These are phyloP conservation scores for Agonopterix heracliana DNA, from an alignment of 2,888 invertebrate genomes.

Conservation along the genomic window DNA sequence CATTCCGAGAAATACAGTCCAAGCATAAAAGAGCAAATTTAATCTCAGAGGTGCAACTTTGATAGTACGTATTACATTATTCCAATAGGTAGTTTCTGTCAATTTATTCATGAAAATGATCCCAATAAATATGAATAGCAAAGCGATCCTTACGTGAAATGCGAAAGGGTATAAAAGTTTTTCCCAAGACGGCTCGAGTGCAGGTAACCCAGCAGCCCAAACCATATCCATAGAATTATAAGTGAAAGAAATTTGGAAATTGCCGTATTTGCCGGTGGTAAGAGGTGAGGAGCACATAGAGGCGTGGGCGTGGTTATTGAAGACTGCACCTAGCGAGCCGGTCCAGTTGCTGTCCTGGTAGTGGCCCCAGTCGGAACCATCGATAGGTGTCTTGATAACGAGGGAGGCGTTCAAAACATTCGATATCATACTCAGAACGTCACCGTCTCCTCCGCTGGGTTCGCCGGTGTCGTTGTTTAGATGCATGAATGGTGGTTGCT, in stretches of 20 bases:
- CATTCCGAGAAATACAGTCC: conserved; percentile 41
- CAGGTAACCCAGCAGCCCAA: conserved; percentile 39
- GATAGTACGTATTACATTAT: conserved; percentile 21
- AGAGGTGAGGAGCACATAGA: conserved; percentile 42
- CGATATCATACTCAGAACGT: conserved; percentile 35
- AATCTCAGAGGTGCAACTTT: conserved; percentile 27
- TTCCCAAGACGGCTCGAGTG: conserved; percentile 35
- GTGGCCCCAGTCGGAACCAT: conserved; percentile 29
- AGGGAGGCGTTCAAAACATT: conserved; percentile 41
- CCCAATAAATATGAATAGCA: conserved; percentile 32
- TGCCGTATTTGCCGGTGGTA: conserved; percentile 32
- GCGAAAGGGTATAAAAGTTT: conserved; percentile 44
- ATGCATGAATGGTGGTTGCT: conserved; percentile 49
- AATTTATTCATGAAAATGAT: conserved; percentile 32
- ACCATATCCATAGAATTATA: conserved; percentile 48
- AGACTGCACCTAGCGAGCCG: conserved; percentile 47
- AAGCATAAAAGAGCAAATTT: conserved; percentile 45
- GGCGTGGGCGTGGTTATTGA: conserved; percentile 29
- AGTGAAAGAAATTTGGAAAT: conserved; percentile 47
- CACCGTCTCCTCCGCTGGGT: conserved; percentile 40
- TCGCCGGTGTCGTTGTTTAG: conserved; percentile 25
- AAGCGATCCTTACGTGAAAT: conserved; percentile 24
- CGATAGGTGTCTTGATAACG: conserved; percentile 27
- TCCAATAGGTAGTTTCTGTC: conserved; percentile 26
- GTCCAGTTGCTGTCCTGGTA: conserved; percentile 43